These are phyloP conservation scores for Condylura cristata DNA, from an alignment of 2,113 vertebrate genomes.

Conservation along the genomic window DNA sequence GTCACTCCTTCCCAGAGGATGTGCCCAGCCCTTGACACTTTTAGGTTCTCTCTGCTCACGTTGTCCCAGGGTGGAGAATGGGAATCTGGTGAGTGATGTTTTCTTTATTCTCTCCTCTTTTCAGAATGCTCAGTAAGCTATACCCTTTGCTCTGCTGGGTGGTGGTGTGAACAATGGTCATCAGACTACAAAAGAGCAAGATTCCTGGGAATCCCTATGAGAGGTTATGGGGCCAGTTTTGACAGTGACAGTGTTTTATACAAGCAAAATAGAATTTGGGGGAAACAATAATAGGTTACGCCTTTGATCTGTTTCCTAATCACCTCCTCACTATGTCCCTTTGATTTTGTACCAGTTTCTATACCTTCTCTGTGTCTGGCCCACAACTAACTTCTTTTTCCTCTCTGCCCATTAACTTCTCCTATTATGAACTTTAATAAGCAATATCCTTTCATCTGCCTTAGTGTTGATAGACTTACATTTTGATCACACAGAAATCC, in stretches of 20 bases:
- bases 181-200: neutral
- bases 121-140: neutral
- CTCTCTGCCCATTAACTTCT: neutral
- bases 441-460: neutral
- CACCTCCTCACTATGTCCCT: neutral
- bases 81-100: neutral
- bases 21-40: neutral
- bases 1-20: neutral
- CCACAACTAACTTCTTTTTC: neutral
- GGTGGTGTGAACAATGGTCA: neutral
- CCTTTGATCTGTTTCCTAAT: neutral
- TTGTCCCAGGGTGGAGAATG: neutral
- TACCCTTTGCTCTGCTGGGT: neutral
- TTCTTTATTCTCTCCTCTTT: neutral
- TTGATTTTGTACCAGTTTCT: neutral
- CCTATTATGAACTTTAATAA: slow-evolving; percentile 22
- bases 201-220: neutral
- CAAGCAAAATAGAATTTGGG: neutral
- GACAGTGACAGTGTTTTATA: neutral
- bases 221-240: neutral
- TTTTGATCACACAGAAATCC: slow-evolving; percentile 14
- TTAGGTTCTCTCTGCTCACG: neutral
- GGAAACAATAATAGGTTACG: neutral
- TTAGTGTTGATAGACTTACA: neutral
- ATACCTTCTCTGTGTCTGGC: neutral